Base-by-base conservation (phyloP, 2,113 vertebrate species). In the Orcinus orca region DNA sequence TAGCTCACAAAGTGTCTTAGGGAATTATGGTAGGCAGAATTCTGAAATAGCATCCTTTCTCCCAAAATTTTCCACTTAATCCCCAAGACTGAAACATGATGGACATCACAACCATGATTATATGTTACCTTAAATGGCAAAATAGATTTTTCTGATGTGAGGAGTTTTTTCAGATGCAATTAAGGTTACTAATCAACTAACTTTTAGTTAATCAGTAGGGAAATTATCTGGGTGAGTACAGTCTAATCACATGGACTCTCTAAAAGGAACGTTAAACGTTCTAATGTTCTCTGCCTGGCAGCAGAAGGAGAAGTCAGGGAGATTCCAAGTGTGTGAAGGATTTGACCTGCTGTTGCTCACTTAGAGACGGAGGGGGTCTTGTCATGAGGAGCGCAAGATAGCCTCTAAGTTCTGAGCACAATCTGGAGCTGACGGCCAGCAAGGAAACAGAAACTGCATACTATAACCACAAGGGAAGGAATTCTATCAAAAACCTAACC, bases 351-450 rank as follows among this genome's bases (percentile, higher is more conserved):
- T 15, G 2, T 38, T 65, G 12, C 3, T 58, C 10, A 29, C 53
- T 44, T 65, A 47, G 0, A 21, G 21, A 15, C 0, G 5, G 29
- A 81, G 8, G 5, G 5, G 4, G 0, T 31, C 20, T 9, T 26
- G 8, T 8, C 1, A 11, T 50, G 74, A 86, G 26, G 70, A n/a
- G 12, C 6, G 3, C 10, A 33, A 33, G 9, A 12, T 25, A n/a
- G 14, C 26, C 6, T 12, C 7, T 74, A 26, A 1, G 1, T 36
- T 1, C 53, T 17, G 1, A 14, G 12, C 47, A 18, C 2, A 55
- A 23, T 9, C 15, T 36, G 36, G 25, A 74, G 8, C 9, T 58
- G 6, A 70, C 2, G 13, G 31, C 23, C 38, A 71, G 17, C 21
- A 71, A 83, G 44, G 47, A 80, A 50, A 44, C 1, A n/a, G 8